Evolutionary conservation across 2,113 vertebrate species (phyloP).

Genomic region (Peromyscus leucopus): DNA sequence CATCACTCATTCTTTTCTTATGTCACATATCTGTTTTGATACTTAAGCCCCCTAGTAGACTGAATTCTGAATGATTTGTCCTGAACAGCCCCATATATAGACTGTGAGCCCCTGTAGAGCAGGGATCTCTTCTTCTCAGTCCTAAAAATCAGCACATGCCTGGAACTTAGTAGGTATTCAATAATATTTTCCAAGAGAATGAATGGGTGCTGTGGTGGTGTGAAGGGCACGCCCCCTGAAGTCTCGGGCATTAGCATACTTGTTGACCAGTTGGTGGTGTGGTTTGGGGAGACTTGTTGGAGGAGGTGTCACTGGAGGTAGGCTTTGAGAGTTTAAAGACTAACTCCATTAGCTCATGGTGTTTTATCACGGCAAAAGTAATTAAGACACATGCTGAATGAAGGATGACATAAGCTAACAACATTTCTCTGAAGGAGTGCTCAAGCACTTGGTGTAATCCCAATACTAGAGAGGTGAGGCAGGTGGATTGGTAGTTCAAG

Average conservation of each 20-base stretch:
- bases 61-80: slow-evolving; percentile 3
- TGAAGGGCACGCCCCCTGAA: not conserved
- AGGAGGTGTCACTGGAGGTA: not conserved
- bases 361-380: not conserved
- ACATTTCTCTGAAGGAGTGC: not conserved
- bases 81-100: not conserved
- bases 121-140: not conserved
- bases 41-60: not conserved
- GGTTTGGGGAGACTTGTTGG: not conserved
- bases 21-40: slow-evolving; percentile 19
- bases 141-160: not conserved
- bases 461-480: not conserved
- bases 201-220: not conserved
- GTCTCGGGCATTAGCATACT: not conserved
- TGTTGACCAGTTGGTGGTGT: not conserved
- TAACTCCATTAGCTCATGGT: not conserved
- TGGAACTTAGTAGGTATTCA: slow-evolving; percentile 9
- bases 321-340: not conserved
- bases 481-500: not conserved
- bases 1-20: slow-evolving; percentile 4
- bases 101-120: not conserved
- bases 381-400: not conserved
- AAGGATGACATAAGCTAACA: not conserved
- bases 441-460: not conserved
- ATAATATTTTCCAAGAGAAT: not conserved